Base-by-base conservation (phyloP, 2,797 vertebrate genomes). In the Australoheros facetus region DNA sequence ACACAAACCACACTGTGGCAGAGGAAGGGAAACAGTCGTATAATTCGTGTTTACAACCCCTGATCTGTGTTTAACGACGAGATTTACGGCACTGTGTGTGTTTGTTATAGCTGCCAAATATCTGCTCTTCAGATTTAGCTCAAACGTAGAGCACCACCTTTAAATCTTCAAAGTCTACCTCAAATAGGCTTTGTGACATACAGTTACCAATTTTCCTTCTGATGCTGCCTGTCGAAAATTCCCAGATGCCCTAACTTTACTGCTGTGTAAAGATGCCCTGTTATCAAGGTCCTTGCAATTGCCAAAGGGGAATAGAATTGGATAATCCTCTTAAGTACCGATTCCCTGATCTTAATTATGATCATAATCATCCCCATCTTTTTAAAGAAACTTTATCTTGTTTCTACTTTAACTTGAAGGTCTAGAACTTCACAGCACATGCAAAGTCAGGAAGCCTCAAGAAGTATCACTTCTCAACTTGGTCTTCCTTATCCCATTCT, bases 301-400 rank as follows among this genome's bases (percentile, higher is more conserved):
- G 74, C 60, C 81, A 85, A 56, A 56, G 81, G 81, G 84, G 83
- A 88, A 82, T 19, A 80, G 56, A 87, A 84, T 81, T 82, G 28
- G 69, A 85, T 91, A 91, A 92, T 90, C 86, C 83, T 91, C 85
- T 90, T 87, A 88, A 86, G 77, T 34, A 78, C 51, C 71, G 75
- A 82, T 83, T 82, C 70, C 66, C 81, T 85, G 78, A 91, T 93
- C 82, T 83, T 90, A 91, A 92, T 91, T 87, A 91, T 85, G 83
- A 93, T 90, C 85, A 84, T 87, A 77, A 85, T 81, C 74, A 34
- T 83, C 79, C 48, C 80, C 78, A 89, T 88, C 85, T 89, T 62
- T 88, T 77, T 73, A 87, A 74, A 74, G 66, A 87, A 86, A 85
- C 73, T 87, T 88, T 90, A 84, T 87, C 85, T 56, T 71, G 55